Evolutionary conservation across 1,140 invertebrate genomes (phyloP).

Genomic region (Pachypeltis micranthus): DNA sequence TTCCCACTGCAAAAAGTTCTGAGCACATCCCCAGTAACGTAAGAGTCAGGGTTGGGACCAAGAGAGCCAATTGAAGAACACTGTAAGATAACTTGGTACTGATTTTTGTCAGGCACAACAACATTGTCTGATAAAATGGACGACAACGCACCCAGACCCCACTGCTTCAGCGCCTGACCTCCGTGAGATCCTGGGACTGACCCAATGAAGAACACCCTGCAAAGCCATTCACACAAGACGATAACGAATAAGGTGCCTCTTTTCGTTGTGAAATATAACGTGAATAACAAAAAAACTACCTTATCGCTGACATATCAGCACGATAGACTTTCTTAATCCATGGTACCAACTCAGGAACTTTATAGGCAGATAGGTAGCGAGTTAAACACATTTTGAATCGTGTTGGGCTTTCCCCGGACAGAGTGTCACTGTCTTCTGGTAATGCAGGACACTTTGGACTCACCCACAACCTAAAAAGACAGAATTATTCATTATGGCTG

Average conservation of each 20-base stretch:
- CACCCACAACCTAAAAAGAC: conserved; percentile 66
- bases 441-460: conserved; percentile 62
- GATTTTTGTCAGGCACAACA: conserved; percentile 9
- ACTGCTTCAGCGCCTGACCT: conserved; percentile 39
- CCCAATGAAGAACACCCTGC: conserved; percentile 68
- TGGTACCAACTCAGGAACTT: conserved; percentile 46
- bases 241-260: no score
- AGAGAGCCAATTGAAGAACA: conserved; percentile 84
- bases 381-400: conserved; percentile 74
- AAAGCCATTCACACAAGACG: no score
- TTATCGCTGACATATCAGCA: conserved; percentile 68
- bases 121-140: conserved; percentile 27
- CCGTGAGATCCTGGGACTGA: conserved; percentile 72
- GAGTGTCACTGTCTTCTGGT: conserved; percentile 38
- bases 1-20: conserved; percentile 34
- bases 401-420: conserved; percentile 67
- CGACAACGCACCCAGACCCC: conserved; percentile 59
- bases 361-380: conserved; percentile 68
- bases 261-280: neutral
- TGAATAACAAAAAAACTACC: conserved; percentile 41
- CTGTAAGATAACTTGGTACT: conserved; percentile 57
- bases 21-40: conserved; percentile 55
- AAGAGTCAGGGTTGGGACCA: conserved; percentile 53
- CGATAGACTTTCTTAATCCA: conserved; percentile 63
- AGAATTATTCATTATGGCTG: no score